Evolutionary conservation across 2,797 vertebrate genomes (phyloP).

Genomic region (Smutsia gigantea): DNA sequence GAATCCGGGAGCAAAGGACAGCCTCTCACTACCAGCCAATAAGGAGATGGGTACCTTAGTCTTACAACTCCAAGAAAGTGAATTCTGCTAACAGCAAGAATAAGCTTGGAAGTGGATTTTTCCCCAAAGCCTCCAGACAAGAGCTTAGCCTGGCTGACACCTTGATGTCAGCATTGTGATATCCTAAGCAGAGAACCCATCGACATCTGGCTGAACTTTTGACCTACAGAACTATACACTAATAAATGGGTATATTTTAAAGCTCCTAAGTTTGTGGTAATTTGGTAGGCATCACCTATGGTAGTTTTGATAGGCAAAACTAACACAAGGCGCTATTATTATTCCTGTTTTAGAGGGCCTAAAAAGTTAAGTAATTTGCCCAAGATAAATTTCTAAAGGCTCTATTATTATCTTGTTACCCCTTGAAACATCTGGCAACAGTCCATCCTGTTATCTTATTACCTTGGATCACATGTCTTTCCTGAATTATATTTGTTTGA

Average conservation of each 20-base stretch:
- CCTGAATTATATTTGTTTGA: constrained; percentile 17
- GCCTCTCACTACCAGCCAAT: background rate
- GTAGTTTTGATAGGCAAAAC: background rate
- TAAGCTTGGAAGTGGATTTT: background rate
- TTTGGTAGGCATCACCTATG: background rate
- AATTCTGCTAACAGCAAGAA: background rate
- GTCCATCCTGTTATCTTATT: background rate
- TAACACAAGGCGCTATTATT: background rate
- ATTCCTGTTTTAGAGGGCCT: background rate
- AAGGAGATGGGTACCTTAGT: background rate
- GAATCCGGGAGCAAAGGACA: background rate
- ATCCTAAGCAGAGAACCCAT: background rate
- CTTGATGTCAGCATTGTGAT: background rate
- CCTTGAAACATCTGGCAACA: background rate
- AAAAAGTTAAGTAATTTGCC: background rate
- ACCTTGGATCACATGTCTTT: background rate
- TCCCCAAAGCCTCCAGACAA: background rate
- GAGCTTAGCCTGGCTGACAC: background rate
- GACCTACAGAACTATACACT: background rate
- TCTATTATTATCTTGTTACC: background rate
- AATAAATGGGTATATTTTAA: background rate
- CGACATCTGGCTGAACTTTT: background rate
- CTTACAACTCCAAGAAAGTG: background rate
- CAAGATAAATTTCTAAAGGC: constrained; percentile 13
- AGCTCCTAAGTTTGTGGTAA: background rate